A percentile compares a stretch with the other conserved stretches of the same genome.
These are phyloP conservation scores for Sebastes kiyomatsui DNA, from an alignment of 2,797 vertebrate genomes.

Conservation along the genomic window DNA sequence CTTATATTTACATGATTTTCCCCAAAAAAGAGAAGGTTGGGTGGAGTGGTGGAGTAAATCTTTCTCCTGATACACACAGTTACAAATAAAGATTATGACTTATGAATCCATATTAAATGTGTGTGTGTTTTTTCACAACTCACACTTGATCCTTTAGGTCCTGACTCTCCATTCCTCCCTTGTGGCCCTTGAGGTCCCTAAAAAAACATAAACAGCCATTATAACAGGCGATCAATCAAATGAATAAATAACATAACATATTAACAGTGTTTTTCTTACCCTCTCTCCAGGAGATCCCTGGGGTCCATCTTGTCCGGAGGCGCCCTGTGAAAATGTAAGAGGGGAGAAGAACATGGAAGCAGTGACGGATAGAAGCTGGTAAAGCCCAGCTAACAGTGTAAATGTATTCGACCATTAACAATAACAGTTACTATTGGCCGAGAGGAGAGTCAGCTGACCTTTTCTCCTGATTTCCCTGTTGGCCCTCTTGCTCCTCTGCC, in stretches of 20 bases:
- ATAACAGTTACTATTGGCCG: constrained; percentile 1
- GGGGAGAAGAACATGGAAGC: background rate
- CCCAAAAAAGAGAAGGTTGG: background rate
- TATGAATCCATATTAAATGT: background rate
- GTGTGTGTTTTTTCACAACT: constrained; percentile 66
- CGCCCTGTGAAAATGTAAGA: constrained; percentile 80
- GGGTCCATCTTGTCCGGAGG: constrained; percentile 92
- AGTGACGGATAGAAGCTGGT: background rate
- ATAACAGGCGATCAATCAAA: background rate
- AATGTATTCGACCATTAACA: background rate
- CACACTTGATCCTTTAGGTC: constrained; percentile 94
- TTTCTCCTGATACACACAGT: background rate
- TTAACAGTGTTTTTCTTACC: constrained; percentile 76
- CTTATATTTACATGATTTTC: too few species aligned
- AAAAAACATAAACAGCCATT: constrained; percentile 2
- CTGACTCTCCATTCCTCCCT: constrained; percentile 93
- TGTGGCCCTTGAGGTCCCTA: constrained; percentile 94
- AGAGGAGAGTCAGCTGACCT: constrained; percentile 81
- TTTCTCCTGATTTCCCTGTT: constrained; percentile 95
- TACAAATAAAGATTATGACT: background rate
- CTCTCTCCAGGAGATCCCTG: constrained; percentile 92
- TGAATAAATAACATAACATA: background rate
- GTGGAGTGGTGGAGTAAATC: background rate
- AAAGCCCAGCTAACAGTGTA: background rate
- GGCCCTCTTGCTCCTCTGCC: constrained; percentile 91